Evolutionary conservation across 2,888 invertebrate species (phyloP).

Genomic region (Drosophila mimetica): DNA sequence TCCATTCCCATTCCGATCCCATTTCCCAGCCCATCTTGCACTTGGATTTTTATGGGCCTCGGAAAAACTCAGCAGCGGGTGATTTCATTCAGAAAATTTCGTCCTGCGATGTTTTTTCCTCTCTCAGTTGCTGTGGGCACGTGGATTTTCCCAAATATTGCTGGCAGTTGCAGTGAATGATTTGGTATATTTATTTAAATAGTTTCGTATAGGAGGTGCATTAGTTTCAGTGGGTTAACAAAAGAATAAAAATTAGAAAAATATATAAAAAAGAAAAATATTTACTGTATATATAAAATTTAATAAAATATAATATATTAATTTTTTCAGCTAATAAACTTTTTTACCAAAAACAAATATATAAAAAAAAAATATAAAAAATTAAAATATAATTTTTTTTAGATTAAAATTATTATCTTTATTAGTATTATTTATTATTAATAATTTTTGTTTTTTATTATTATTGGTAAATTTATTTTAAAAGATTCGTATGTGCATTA

Average conservation of each 20-base stretch:
- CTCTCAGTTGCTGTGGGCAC: slow-evolving; percentile 19
- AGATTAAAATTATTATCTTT: no score
- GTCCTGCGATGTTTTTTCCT: slow-evolving; percentile 1
- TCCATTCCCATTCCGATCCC: slow-evolving; percentile 31
- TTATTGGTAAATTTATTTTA: no score
- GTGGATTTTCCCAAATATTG: slow-evolving; percentile 26
- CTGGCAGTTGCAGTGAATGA: not conserved
- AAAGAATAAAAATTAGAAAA: no score
- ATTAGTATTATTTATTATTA: no score
- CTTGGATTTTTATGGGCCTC: slow-evolving; percentile 35
- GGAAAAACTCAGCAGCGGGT: slow-evolving; percentile 52
- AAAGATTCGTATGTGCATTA: no score
- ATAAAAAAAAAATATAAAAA: no score
- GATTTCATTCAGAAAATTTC: slow-evolving; percentile 56
- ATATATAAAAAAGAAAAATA: no score
- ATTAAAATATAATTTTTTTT: not conserved
- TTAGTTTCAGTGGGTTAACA: not conserved
- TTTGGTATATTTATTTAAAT: slow-evolving; percentile 1
- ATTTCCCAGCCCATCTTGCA: slow-evolving; percentile 25
- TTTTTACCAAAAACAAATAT: not conserved
- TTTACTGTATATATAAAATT: no score
- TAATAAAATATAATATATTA: no score
- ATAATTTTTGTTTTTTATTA: no score
- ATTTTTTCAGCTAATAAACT: no score
- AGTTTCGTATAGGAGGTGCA: not conserved